These are phyloP conservation scores for Lysandra bellargus DNA, from an alignment of 2,888 invertebrate genomes.

Conservation along the genomic window DNA sequence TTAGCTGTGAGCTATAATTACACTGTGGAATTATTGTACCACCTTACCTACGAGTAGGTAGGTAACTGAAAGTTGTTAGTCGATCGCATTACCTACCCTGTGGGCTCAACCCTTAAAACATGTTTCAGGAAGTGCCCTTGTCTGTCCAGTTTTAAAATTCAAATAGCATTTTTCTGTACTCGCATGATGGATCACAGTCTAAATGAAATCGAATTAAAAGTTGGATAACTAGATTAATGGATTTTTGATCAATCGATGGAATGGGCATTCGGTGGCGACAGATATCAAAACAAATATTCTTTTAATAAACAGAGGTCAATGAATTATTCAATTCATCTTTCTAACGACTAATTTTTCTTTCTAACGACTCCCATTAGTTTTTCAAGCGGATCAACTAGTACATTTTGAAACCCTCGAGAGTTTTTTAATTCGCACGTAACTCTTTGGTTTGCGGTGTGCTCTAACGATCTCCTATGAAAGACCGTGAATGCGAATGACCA, in stretches of 20 bases:
- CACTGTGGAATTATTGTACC: too few relatives aligned
- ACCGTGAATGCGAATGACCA: background rate
- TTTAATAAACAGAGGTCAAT: background rate
- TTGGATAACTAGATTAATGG: background rate
- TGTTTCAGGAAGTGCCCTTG: background rate
- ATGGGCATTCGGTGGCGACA: background rate
- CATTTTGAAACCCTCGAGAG: background rate
- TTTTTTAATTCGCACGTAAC: background rate
- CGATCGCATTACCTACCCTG: background rate
- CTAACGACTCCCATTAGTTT: background rate
- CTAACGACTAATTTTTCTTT: background rate
- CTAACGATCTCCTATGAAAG: slow-evolving; percentile 3
- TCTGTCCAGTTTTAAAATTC: background rate
- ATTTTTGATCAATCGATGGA: background rate
- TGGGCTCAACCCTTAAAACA: background rate
- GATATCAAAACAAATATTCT: background rate
- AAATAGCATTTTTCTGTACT: background rate
- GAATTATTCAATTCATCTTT: background rate
- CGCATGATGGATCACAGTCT: background rate
- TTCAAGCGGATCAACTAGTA: background rate
- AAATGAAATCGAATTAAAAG: slow-evolving; percentile 7
- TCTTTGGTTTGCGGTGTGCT: background rate
- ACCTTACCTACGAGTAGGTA: too few relatives aligned
- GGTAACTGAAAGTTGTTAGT: too few relatives aligned
- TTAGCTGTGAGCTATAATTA: too few relatives aligned